Base-by-base conservation (phyloP, 2,888 invertebrate species). In the Listrodromus nycthemerus region DNA sequence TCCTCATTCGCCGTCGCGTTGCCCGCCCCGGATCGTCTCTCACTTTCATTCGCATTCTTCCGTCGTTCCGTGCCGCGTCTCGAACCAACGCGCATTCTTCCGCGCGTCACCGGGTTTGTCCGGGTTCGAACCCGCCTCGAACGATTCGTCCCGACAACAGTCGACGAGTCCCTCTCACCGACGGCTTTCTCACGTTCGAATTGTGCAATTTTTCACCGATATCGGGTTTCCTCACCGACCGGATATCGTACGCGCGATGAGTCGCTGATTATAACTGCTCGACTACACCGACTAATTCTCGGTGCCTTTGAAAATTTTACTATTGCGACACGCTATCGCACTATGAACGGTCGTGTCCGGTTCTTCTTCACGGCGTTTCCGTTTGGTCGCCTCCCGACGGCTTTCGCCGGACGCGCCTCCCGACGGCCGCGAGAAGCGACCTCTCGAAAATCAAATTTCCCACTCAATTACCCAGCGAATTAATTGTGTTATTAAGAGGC, bases 401-500 rank as follows among this genome's bases (percentile, higher is more conserved):
- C 81, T 81, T 78, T 78, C 69, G 74, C 84, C 77, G 78, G 69
- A 84, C 75, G 73, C 65, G 37, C 61, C 19, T 73, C 58, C 41
- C 24, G 52, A 13, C 2, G 70, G 10, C n/a, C n/a, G 33, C 13
- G 37, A 69, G 27, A 55, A 24, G 37, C 37, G 37, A 21, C 48
- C 65, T 41, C 70, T 10, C 41, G 55, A 76, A 75, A 74, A 70
- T 55, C 45, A 30, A 50, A 45, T 69, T 50, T 8, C 73, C 30
- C 65, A 52, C 30, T 78, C 66, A 74, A 81, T 84, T 78, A 84
- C 63, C 69, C 30, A 27, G 65, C 69, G 66, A 66, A 81, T 84
- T 84, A 84, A 84, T 84, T 78, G 45, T 78, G 73, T 70, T 81
- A 84, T 84, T 84, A 81, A 70, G 41, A 13, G 75, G 81, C 74